Percentiles rank a stretch among this genome's conserved stretches.
Conservation (phyloP, 2,113 vertebrate genomes). For the Archocentrus centrarchus region DNA sequence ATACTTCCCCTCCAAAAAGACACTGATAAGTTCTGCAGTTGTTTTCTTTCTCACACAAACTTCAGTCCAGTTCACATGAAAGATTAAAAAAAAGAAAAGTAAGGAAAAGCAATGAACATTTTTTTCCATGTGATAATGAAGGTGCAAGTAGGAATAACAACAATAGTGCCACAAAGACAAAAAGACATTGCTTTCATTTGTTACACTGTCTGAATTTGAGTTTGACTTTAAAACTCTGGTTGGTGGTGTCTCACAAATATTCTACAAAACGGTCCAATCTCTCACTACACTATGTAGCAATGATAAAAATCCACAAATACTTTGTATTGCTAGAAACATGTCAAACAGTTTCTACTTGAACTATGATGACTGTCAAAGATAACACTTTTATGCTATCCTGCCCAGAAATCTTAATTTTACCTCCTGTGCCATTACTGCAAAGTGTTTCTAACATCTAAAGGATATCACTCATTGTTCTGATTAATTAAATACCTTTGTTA, state of each 20-base stretch:
- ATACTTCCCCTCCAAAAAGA: slow-evolving; percentile 11
- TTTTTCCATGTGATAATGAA: background rate
- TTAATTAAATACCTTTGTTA: background rate
- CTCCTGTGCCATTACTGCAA: background rate
- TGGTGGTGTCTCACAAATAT: background rate
- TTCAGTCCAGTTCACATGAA: background rate
- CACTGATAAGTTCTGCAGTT: background rate
- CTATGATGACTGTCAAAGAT: background rate
- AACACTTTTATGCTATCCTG: background rate
- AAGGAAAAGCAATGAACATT: background rate
- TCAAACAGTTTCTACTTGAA: background rate
- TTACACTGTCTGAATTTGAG: background rate
- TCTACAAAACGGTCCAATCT: background rate
- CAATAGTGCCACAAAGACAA: background rate
- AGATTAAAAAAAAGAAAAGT: background rate
- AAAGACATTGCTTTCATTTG: background rate
- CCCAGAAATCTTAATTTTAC: background rate
- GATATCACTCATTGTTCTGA: background rate
- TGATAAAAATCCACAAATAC: background rate
- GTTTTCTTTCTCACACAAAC: background rate
- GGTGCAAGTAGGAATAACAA: background rate
- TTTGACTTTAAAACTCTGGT: background rate
- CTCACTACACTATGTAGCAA: background rate
- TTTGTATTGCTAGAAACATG: background rate
- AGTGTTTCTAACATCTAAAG: background rate